Percentiles rank a stretch among this genome's conserved stretches.
Conservation (phyloP, 2,888 invertebrate species). For the Ophraella communa region DNA sequence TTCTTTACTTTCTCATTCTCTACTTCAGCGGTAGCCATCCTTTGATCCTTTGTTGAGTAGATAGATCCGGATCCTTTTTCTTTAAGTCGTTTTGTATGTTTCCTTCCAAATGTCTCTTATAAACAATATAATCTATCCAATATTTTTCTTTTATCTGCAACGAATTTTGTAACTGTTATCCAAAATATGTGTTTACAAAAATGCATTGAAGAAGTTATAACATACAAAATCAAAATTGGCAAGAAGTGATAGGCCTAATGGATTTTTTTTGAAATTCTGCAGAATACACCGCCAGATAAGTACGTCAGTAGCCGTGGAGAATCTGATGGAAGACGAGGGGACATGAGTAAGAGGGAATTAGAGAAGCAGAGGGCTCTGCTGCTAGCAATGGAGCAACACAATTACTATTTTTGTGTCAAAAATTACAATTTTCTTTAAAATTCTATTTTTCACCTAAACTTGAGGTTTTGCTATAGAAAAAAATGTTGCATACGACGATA, state of each 20-base stretch:
- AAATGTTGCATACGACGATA: no score
- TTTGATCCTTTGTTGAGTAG: no score
- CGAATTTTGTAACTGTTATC: not conserved
- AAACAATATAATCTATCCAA: no score
- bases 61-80: no score
- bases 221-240: not conserved
- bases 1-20: no score
- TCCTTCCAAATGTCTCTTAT: no score
- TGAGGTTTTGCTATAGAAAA: no score
- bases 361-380: slow-evolving; percentile 89
- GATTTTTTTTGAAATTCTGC: slow-evolving; percentile 43
- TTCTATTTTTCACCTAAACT: no score
- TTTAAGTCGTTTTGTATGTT: no score
- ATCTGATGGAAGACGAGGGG: slow-evolving; percentile 56
- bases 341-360: slow-evolving; percentile 90
- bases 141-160: not conserved
- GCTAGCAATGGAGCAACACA: slow-evolving; percentile 86
- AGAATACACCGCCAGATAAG: slow-evolving; percentile 55
- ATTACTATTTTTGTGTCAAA: no score
- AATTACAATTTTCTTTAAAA: no score
- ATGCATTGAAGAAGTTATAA: not conserved
- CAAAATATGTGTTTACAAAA: not conserved
- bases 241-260: slow-evolving; percentile 14
- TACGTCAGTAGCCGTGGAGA: slow-evolving; percentile 39
- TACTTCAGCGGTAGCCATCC: no score